Evolutionary conservation across 2,888 invertebrate genomes (phyloP), one percentile per base, ranked within the genome.

Genomic region (Parelbella ahira): DNA sequence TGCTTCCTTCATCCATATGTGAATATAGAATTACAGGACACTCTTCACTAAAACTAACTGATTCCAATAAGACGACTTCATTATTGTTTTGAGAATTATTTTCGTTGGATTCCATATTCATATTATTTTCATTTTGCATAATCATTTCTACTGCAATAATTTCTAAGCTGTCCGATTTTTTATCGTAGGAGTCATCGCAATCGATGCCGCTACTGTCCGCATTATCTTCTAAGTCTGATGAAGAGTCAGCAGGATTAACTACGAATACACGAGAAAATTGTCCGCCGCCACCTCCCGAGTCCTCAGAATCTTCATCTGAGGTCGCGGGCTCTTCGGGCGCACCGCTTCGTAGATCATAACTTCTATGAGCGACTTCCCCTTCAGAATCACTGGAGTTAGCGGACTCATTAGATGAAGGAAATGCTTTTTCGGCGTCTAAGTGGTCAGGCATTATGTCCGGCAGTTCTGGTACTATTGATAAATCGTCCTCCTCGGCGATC

Each of bases 231-330:
- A 89, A 78, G 37, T 90, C 91, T 0, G 90, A 90, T 1, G 91
- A 90, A 3, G 90, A 90, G 34, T 89, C 88, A 9, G 79, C 81
- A 3, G 90, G 91, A 58, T 93, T 93, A 9, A 93, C 92, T 1
- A 92, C 90, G 62, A 92, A 92, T 8, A 93, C 91, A 39, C 91
- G 89, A 19, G 91, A 91, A 60, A 93, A 93, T 33, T 75, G 67
- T 1, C 83, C 80, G 68, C 91, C 63, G 68, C 91, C 61, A 68
- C 90, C 51, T 64, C 91, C 92, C 0, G 88, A 87, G 48, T 88
- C 87, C 18, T 83, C 86, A 0, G 88, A 87, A 53, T 87, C 87
- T 42, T 88, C 88, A 25, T 83, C 80, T 0, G 88, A 69, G 2
- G 91, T 87, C 24, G 83, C 79, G 10, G 80, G 83, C 52, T 86